Base-by-base conservation (phyloP, 2,797 vertebrate species). In the Ispidina lecontei region DNA sequence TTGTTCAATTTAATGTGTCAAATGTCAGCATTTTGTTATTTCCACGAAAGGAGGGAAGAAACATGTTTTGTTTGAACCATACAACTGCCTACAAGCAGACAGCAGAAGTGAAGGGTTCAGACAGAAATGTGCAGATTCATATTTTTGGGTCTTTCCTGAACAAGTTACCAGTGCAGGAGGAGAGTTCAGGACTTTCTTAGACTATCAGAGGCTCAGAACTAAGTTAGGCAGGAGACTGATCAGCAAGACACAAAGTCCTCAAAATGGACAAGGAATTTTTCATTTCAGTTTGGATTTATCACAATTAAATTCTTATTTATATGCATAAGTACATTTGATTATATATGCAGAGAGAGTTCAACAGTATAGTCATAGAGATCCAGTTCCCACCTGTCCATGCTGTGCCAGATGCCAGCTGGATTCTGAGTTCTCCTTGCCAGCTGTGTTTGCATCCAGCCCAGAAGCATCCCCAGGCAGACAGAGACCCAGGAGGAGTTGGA, bases 11-110 rank as follows among this genome's bases (percentile, higher is more conserved):
- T 81, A 39, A 39, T 65, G 77, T 88, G 82, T 84, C 79, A 91
- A 83, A 84, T 76, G 90, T 90, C 80, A 96, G 41, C 68, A 69
- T 93, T 90, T 69, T 77, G 69, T 90, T 90, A 62, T 87, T 95
- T 92, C 58, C 89, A 23, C 90, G 78, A 80, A 87, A 80, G 55
- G 11, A 88, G 83, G 49, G 54, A 80, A 89, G 64, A 87, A 93
- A 64, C 29, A 62, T 22, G 22, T 51, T 77, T 70, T 82, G 3
- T 84, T 71, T 65, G 68, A 91, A 59, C 41, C 68, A 43, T 26
- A 16, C 59, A 43, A 80, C 29, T 55, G 64, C 43, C 52, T 55
- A 65, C 52, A 71, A 43, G 51, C 25, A 75, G 69, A 60, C 2
- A 91, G 58, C 46, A 80, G 44, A 86, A 86, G 12, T 41, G 43